Evolutionary conservation across 2,888 invertebrate species (phyloP).

Genomic region (Reticulitermes lucifugus): DNA sequence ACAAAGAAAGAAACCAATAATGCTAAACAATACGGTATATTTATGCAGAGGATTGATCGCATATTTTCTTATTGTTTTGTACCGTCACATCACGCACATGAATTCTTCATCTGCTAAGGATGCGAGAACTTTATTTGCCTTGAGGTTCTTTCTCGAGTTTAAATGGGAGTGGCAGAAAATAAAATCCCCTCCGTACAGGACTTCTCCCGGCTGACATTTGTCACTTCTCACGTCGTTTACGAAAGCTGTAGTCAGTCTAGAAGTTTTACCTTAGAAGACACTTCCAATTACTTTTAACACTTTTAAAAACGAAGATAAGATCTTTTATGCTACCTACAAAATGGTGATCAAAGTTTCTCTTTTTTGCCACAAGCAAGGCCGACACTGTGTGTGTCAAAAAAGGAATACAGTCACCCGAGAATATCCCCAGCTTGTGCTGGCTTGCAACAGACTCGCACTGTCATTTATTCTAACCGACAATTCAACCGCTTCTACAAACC

Average conservation of each 20-base stretch:
- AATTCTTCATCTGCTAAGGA: background rate
- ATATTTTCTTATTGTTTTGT: too few relatives aligned
- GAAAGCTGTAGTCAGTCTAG: background rate
- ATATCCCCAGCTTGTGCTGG: background rate
- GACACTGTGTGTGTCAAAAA: background rate
- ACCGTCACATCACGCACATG: background rate
- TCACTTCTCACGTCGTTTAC: background rate
- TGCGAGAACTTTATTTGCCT: background rate
- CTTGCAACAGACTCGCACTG: background rate
- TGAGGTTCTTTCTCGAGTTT: background rate
- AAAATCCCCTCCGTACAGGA: background rate
- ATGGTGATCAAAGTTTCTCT: background rate
- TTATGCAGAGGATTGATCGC: too few relatives aligned
- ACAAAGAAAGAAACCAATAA: too few relatives aligned
- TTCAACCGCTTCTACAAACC: background rate
- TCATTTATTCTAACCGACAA: background rate
- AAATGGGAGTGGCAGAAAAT: background rate
- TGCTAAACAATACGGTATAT: too few relatives aligned
- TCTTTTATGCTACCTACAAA: slow-evolving; percentile 13
- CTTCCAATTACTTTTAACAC: background rate
- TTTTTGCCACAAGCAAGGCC: background rate
- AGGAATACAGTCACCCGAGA: background rate
- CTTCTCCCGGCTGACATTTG: background rate
- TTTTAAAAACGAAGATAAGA: background rate
- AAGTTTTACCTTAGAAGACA: background rate